Percentiles rank a stretch among this genome's conserved stretches.
Evolutionary conservation across 2,113 vertebrate species (phyloP).

Genomic region (Melospiza georgiana): DNA sequence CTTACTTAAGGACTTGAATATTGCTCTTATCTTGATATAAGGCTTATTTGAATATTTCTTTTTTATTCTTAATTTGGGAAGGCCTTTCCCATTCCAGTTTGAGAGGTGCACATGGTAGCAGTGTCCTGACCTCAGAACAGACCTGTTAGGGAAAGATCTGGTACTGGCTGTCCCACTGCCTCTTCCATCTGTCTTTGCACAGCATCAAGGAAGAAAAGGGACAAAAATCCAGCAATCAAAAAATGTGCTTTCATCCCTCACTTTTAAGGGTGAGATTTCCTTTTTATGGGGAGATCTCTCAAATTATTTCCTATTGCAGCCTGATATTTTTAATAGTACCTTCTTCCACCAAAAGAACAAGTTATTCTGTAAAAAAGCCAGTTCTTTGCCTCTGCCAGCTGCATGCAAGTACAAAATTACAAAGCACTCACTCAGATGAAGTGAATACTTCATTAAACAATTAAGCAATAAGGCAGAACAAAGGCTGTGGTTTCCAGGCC

Average conservation of each 20-base stretch:
- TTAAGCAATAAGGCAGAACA: conserved; percentile 68
- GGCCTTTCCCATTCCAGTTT: not conserved
- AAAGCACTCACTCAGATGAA: conserved; percentile 64
- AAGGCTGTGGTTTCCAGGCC: conserved; percentile 59
- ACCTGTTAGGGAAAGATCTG: not conserved
- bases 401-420: conserved; percentile 36
- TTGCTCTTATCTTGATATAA: not conserved
- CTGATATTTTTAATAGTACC: conserved; percentile 1
- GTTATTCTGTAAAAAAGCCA: conserved; percentile 45
- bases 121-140: not conserved
- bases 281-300: not conserved
- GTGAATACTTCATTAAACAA: conserved; percentile 70
- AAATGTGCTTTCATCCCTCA: not conserved
- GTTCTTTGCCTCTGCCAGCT: conserved; percentile 39
- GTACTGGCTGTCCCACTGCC: not conserved
- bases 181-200: not conserved
- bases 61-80: not conserved
- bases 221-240: not conserved
- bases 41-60: not conserved
- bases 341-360: conserved; percentile 37
- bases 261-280: not conserved
- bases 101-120: not conserved
- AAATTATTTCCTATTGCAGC: not conserved
- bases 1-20: not conserved
- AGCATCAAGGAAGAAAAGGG: not conserved